phyloP scores from a whole-genome alignment of 2,113 vertebrate species.

The Mastomys coucha region DNA sequence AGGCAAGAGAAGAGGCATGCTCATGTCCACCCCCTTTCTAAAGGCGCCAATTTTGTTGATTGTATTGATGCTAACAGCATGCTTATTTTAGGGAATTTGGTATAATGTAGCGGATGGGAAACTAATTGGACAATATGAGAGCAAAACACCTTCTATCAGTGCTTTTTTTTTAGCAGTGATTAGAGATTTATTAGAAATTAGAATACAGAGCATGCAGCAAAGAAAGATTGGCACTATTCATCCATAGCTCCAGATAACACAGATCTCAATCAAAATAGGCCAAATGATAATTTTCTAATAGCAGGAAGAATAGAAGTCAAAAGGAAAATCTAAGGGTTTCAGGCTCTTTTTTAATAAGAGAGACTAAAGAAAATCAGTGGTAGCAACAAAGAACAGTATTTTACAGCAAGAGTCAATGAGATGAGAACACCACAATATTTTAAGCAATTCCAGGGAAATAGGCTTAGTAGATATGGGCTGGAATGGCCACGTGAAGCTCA shows the following conservation, averaged over 20 bases:
- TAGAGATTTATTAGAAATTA: conserved; percentile 20
- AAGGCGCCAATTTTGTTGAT: conserved; percentile 26
- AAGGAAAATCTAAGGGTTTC: background rate
- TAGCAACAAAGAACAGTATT: background rate
- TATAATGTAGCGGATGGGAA: background rate
- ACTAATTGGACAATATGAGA: conserved; percentile 42
- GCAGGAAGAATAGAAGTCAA: conserved; percentile 3
- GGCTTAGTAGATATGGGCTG: rapidly evolving
- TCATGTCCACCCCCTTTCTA: background rate
- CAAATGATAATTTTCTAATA: background rate
- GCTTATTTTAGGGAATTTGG: conserved; percentile 54
- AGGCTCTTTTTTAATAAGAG: background rate
- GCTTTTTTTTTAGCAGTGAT: background rate
- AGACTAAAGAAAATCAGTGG: background rate
- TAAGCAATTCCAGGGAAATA: background rate
- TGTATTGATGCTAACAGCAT: background rate
- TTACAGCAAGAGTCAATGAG: background rate
- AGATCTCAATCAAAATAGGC: background rate
- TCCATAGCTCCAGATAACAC: background rate
- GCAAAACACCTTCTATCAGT: background rate
- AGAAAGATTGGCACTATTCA: background rate
- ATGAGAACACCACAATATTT: background rate
- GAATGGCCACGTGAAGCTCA: background rate
- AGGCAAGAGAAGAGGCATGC: background rate
- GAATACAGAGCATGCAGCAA: background rate